Percentiles rank a stretch among this genome's conserved stretches.
Conservation (phyloP, 2,888 invertebrate species). For the Allygus modestus region DNA sequence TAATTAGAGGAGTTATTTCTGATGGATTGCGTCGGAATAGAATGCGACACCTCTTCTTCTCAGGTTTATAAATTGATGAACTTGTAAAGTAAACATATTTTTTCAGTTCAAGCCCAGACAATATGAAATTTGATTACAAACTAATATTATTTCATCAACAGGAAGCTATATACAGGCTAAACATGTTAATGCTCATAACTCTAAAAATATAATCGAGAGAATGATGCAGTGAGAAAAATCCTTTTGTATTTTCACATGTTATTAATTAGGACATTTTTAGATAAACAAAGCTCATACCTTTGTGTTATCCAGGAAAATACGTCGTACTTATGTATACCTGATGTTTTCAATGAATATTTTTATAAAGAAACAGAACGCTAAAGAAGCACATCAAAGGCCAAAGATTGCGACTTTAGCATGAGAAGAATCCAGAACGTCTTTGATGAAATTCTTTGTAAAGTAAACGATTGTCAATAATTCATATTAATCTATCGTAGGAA, state of each 20-base stretch:
- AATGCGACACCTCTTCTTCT: neutral
- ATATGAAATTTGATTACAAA: no score
- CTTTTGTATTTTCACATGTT: no score
- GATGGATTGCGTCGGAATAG: slow-evolving; percentile 3
- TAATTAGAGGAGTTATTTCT: slow-evolving; percentile 44
- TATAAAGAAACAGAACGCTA: neutral
- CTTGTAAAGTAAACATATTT: neutral
- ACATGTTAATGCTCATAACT: no score
- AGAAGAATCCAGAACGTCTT: slow-evolving; percentile 27
- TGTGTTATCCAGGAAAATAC: no score
- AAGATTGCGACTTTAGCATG: slow-evolving; percentile 23
- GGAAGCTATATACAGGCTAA: no score
- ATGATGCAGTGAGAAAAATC: no score
- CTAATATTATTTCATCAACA: no score
- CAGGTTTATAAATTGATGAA: neutral
- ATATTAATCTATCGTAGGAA: slow-evolving; percentile 37
- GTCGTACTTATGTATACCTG: neutral
- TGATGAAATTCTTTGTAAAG: slow-evolving; percentile 47
- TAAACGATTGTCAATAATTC: slow-evolving; percentile 49
- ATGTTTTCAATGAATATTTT: neutral
- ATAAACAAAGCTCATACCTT: no score
- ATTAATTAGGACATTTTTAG: no score
- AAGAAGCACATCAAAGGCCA: slow-evolving; percentile 9
- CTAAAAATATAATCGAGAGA: no score
- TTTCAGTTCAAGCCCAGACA: no score